These are phyloP conservation scores for Drosophila formosana DNA, from an alignment of 2,888 invertebrate genomes.

Conservation along the genomic window DNA sequence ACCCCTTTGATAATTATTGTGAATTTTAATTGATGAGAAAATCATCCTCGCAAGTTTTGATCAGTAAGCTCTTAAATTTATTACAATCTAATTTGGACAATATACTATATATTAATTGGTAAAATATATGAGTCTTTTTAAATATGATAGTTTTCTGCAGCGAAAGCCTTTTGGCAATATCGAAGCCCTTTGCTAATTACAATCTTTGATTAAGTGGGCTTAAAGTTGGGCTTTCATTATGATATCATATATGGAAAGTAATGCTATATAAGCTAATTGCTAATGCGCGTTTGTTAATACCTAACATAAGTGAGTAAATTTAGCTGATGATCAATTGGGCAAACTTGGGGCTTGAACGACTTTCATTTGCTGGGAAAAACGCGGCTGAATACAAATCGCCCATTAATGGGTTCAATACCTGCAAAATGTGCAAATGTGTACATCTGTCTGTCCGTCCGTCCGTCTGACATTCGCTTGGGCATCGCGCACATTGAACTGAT, in stretches of 20 bases:
- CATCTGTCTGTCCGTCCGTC: conserved; percentile 1
- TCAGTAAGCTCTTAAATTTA: no score
- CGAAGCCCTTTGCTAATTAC: neutral
- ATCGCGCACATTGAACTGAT: conserved; percentile 59
- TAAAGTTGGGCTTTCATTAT: neutral
- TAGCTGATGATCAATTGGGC: conserved; percentile 14
- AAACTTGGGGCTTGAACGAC: conserved; percentile 3
- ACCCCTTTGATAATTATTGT: neutral
- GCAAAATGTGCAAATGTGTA: conserved; percentile 68
- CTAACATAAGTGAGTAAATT: conserved; percentile 3
- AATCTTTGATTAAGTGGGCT: neutral
- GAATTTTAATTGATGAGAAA: no score
- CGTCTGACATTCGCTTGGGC: conserved; percentile 15
- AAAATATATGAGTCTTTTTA: no score
- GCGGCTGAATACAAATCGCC: conserved; percentile 41
- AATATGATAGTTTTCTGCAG: no score
- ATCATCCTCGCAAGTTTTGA: no score
- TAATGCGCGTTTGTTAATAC: neutral
- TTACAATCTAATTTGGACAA: neutral
- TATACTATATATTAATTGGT: no score
- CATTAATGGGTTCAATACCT: conserved; percentile 79
- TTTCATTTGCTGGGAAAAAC: conserved; percentile 43
- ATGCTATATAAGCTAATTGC: conserved; percentile 4
- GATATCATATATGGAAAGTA: conserved; percentile 21
- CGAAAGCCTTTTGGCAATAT: no score